Conservation (phyloP, 2,888 invertebrate genomes). For the Morpho achilles region DNA sequence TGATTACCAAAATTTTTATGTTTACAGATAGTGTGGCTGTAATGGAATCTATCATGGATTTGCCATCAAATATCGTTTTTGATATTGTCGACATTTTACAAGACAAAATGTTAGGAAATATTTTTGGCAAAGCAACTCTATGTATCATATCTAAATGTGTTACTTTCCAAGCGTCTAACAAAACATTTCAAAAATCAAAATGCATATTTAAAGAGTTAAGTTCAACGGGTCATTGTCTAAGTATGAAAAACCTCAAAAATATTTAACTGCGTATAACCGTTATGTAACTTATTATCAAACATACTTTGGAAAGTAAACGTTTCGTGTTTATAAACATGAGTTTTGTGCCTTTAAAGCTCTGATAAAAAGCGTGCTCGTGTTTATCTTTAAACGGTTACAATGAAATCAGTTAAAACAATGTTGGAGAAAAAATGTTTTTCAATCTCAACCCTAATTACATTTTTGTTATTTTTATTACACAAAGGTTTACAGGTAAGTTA, state of each 20-base stretch:
- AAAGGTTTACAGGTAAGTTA: conserved; percentile 15
- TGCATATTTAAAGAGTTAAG: conserved; percentile 55
- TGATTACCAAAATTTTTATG: not conserved
- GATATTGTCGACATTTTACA: conserved; percentile 66
- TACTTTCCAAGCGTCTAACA: conserved; percentile 54
- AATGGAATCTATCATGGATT: conserved; percentile 65
- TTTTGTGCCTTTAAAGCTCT: conserved; percentile 23
- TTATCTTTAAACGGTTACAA: conserved; percentile 20
- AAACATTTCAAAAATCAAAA: conserved; percentile 54
- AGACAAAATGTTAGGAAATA: conserved; percentile 59
- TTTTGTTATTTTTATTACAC: conserved; percentile 14
- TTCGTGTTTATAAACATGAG: conserved; percentile 31
- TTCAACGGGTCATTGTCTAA: conserved; percentile 53
- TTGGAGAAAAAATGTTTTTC: conserved; percentile 13
- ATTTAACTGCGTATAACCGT: conserved; percentile 33
- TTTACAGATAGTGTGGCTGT: conserved; percentile 60
- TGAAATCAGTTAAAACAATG: conserved; percentile 12
- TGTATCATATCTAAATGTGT: conserved; percentile 63
- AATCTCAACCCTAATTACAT: conserved; percentile 5
- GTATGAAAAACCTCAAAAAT: conserved; percentile 47
- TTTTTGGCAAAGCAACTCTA: conserved; percentile 64
- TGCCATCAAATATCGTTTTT: conserved; percentile 61
- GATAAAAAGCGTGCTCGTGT: conserved; percentile 27
- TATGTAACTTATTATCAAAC: conserved; percentile 23
- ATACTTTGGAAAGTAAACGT: conserved; percentile 21